These are phyloP conservation scores for Hermodice carunculata DNA, from an alignment of 2,888 invertebrate species.

Conservation along the genomic window DNA sequence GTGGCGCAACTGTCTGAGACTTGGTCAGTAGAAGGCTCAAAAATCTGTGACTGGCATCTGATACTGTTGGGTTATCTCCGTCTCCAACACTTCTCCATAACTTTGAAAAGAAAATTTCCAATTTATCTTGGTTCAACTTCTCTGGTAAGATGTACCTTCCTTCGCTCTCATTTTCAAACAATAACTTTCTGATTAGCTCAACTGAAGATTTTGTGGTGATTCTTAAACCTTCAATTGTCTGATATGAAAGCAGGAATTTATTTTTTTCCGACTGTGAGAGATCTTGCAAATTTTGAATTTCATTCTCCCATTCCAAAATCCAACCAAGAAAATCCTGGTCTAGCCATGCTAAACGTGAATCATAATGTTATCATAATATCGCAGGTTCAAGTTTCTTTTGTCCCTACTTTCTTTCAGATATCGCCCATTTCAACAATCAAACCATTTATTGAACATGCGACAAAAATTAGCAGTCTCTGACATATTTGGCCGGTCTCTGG, in stretches of 20 bases:
- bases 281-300: not conserved
- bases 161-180: not conserved
- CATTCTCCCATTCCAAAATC: conserved; percentile 1
- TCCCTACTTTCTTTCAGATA: not conserved
- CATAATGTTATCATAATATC: not conserved
- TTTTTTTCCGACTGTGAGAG: not conserved
- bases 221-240: conserved; percentile 1
- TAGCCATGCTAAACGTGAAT: not conserved
- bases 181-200: not conserved
- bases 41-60: not conserved
- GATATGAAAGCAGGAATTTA: not conserved
- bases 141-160: not conserved
- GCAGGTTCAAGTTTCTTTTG: conserved; percentile 3
- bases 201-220: not conserved
- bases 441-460: conserved; percentile 1
- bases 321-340: not conserved
- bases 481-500: not conserved
- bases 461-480: not conserved
- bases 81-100: conserved; percentile 2
- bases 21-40: not conserved
- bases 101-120: conserved; percentile 4
- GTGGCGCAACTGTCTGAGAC: not conserved
- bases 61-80: conserved; percentile 3
- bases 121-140: conserved; percentile 11
- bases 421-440: conserved; percentile 10